Evolutionary conservation across 2,797 vertebrate species (phyloP).

Genomic region (Lithobates sylvaticus): DNA sequence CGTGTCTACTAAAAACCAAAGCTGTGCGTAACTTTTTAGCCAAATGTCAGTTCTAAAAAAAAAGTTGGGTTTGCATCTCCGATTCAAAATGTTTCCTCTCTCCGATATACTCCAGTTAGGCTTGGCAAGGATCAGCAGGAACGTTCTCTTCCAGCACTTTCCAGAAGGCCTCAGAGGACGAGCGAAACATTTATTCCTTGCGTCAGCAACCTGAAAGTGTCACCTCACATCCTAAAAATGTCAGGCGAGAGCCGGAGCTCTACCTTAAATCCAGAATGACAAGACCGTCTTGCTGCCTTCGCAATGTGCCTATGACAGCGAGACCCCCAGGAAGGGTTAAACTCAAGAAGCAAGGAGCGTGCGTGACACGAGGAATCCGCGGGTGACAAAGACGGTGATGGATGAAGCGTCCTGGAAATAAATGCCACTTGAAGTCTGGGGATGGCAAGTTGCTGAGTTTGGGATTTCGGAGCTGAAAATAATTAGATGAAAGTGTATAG

Average conservation of each 20-base stretch:
- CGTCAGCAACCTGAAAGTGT: conserved; percentile 49
- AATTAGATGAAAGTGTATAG: conserved; percentile 39
- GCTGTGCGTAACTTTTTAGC: too few species aligned
- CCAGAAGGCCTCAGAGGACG: conserved; percentile 30
- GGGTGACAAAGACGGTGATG: conserved; percentile 32
- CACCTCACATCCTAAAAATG: conserved; percentile 28
- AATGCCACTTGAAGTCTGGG: conserved; percentile 11
- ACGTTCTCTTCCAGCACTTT: conserved; percentile 33
- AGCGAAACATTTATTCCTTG: conserved; percentile 29
- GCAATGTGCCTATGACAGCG: background rate
- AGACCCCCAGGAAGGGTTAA: conserved; percentile 19
- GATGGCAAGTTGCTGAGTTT: conserved; percentile 24
- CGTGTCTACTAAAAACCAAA: too few species aligned
- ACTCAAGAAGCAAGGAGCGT: too few species aligned
- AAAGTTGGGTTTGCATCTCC: too few species aligned
- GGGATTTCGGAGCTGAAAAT: conserved; percentile 25
- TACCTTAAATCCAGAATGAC: background rate
- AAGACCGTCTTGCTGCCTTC: background rate
- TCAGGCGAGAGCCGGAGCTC: conserved; percentile 3
- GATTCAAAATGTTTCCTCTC: background rate
- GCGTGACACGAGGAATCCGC: conserved; percentile 6
- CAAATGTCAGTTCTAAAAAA: too few species aligned
- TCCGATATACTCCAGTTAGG: background rate
- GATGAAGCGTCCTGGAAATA: conserved; percentile 27
- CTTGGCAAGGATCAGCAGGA: conserved; percentile 11